These are phyloP conservation scores for Siniperca chuatsi DNA, from an alignment of 2,113 vertebrate species.

Conservation along the genomic window DNA sequence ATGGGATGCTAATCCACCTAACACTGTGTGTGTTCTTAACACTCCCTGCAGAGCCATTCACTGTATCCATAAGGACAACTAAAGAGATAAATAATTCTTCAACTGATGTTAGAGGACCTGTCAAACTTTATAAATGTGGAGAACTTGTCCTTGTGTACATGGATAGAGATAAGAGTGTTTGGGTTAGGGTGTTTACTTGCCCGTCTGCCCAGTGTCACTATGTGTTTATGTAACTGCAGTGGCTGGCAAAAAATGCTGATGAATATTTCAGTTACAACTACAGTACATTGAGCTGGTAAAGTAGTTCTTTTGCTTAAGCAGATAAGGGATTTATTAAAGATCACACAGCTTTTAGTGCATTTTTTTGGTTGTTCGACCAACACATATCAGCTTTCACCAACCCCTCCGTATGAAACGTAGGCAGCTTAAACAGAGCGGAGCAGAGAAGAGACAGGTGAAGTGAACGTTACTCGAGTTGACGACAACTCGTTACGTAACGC, in stretches of 20 bases:
- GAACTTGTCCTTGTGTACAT: slow-evolving; percentile 1
- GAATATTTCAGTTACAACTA: background rate
- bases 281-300: background rate
- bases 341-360: background rate
- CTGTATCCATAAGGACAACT: slow-evolving; percentile 20
- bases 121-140: slow-evolving; percentile 20
- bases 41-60: slow-evolving; percentile 37
- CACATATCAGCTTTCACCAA: background rate
- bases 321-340: background rate
- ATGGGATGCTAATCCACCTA: slow-evolving; percentile 42
- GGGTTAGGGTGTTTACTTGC: background rate
- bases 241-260: background rate
- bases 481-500: too few species aligned
- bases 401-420: too few species aligned
- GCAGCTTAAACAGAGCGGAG: too few species aligned
- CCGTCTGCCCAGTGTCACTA: background rate
- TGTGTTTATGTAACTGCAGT: background rate
- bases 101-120: slow-evolving; percentile 21
- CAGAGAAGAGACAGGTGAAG: too few species aligned
- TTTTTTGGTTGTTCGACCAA: background rate
- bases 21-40: slow-evolving; percentile 42
- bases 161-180: background rate
- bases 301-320: background rate
- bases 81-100: slow-evolving; percentile 42
- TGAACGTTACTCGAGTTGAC: too few species aligned